Evolutionary conservation across 2,888 invertebrate species (phyloP).

Genomic region (Diarsia brunnea): DNA sequence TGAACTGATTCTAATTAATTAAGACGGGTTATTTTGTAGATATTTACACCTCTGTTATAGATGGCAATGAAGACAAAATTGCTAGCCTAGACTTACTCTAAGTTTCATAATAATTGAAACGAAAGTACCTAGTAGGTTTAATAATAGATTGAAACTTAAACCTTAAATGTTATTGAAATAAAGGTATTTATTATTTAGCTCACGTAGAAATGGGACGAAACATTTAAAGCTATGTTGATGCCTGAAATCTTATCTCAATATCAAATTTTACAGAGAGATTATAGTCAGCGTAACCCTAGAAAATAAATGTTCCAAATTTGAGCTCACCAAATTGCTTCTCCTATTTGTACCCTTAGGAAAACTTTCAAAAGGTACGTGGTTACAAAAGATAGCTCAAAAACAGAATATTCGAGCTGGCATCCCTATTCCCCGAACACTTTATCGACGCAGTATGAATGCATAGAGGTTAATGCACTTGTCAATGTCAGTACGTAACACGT

Average conservation of each 20-base stretch:
- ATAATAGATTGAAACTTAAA: background rate
- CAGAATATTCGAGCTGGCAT: slow-evolving; percentile 43
- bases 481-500: slow-evolving; percentile 68
- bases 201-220: background rate
- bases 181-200: background rate
- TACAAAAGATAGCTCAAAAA: slow-evolving; percentile 41
- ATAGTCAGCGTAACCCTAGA: background rate
- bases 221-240: background rate
- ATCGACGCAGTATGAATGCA: slow-evolving; percentile 63
- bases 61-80: slow-evolving; percentile 22
- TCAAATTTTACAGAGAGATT: background rate
- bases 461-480: slow-evolving; percentile 72
- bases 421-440: slow-evolving; percentile 53
- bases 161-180: background rate
- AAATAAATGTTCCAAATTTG: background rate
- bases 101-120: slow-evolving; percentile 14
- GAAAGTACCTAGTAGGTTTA: slow-evolving; percentile 2
- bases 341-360: slow-evolving; percentile 14
- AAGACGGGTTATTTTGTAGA: slow-evolving; percentile 27
- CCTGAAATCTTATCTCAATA: too few relatives aligned
- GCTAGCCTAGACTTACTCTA: slow-evolving; percentile 9
- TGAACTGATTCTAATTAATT: slow-evolving; percentile 52
- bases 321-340: slow-evolving; percentile 1
- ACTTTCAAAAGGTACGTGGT: slow-evolving; percentile 9
- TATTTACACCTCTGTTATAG: slow-evolving; percentile 13